Percentiles rank a stretch among this genome's conserved stretches.
These are phyloP conservation scores for Lucinisca nassula DNA, from an alignment of 2,888 invertebrate species.

Conservation along the genomic window DNA sequence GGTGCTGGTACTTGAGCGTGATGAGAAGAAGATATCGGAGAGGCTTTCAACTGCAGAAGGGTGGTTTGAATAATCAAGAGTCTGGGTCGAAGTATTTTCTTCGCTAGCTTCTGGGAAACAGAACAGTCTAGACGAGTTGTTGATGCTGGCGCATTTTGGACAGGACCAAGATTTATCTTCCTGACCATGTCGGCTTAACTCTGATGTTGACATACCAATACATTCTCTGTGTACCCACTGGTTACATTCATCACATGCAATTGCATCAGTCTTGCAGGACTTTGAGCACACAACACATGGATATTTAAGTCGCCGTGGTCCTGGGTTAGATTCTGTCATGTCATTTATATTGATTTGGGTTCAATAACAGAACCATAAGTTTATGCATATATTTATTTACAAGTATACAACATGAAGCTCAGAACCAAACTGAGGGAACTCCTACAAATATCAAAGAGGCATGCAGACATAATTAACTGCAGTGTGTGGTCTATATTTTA, in stretches of 20 bases:
- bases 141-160: constrained; percentile 32
- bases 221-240: constrained; percentile 44
- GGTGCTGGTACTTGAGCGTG: not conserved
- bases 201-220: constrained; percentile 36
- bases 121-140: constrained; percentile 19
- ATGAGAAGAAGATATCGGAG: not conserved
- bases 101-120: not conserved
- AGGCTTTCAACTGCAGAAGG: not conserved
- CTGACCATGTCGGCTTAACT: constrained; percentile 27
- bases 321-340: constrained; percentile 53
- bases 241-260: constrained; percentile 53
- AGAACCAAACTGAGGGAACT: too few species aligned
- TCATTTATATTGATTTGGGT: too few species aligned
- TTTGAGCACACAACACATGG: constrained; percentile 33
- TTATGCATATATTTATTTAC: too few species aligned
- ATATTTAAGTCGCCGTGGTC: constrained; percentile 37
- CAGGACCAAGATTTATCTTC: constrained; percentile 39
- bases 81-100: not conserved
- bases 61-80: not conserved
- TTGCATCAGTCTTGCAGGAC: constrained; percentile 20
- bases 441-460: too few species aligned
- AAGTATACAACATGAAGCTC: too few species aligned
- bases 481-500: too few species aligned
- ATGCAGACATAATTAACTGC: too few species aligned
- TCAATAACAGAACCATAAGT: too few species aligned